phyloP scores from a whole-genome alignment of 2,888 invertebrate species.

The Crossocerus cetratus region DNA sequence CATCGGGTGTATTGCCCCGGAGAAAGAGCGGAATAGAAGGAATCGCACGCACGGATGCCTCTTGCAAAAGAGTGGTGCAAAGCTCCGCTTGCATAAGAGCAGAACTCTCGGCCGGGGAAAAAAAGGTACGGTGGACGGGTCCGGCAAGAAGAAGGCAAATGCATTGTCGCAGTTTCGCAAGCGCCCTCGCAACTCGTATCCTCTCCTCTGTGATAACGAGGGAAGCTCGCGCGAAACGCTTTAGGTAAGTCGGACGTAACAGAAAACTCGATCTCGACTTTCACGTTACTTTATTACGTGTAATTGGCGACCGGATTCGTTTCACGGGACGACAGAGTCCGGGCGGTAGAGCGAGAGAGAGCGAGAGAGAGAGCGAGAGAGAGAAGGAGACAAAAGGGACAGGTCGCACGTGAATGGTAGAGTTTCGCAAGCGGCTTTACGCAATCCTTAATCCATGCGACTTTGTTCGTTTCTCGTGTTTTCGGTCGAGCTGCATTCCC shows the following conservation, averaged over 20 bases:
- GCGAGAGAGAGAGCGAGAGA: too few relatives aligned
- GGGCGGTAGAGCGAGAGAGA: not conserved
- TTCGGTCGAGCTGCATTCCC: slow-evolving; percentile 16
- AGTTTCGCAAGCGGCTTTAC: slow-evolving; percentile 61
- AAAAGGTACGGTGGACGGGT: too few relatives aligned
- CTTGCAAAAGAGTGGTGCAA: not conserved
- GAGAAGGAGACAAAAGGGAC: not conserved
- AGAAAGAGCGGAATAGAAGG: not conserved
- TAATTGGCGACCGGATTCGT: slow-evolving; percentile 51
- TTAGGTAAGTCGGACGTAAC: not conserved
- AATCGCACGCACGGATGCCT: not conserved
- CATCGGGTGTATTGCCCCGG: not conserved
- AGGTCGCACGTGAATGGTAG: slow-evolving; percentile 27
- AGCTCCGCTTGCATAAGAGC: not conserved
- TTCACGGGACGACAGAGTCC: slow-evolving; percentile 7
- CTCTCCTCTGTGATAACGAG: not conserved
- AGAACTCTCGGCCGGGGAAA: not conserved
- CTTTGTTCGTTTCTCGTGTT: slow-evolving; percentile 33
- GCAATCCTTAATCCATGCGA: slow-evolving; percentile 47
- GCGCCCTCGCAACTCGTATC: not conserved
- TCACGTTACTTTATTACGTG: slow-evolving; percentile 46
- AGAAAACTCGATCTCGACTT: slow-evolving; percentile 48
- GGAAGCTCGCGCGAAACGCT: too few relatives aligned
- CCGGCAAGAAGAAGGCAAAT: not conserved
- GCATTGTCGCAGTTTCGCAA: not conserved